phyloP scores from a whole-genome alignment of 2,888 invertebrate species.

The Abscondita cerata region DNA sequence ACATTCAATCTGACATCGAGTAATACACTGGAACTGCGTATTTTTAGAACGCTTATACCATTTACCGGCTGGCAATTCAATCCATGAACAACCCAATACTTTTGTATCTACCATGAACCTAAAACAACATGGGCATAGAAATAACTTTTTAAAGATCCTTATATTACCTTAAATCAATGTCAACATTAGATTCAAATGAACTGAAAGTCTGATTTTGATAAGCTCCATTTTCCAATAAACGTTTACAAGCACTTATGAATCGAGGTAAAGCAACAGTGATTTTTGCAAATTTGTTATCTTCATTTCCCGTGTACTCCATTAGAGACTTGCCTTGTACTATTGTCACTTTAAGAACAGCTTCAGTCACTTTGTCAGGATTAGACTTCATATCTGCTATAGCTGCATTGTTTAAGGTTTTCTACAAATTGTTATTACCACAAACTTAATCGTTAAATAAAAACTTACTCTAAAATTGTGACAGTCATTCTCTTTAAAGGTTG shows the following conservation, averaged over 20 bases:
- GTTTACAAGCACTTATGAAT: conserved; percentile 83
- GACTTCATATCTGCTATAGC: conserved; percentile 81
- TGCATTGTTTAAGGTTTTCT: conserved; percentile 76
- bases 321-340: conserved; percentile 83
- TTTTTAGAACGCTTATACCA: conserved; percentile 69
- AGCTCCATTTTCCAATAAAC: conserved; percentile 77
- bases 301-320: conserved; percentile 86
- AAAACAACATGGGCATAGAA: conserved; percentile 1
- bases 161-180: conserved; percentile 87
- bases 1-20: conserved; percentile 90
- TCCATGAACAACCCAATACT: conserved; percentile 98
- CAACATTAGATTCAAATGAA: conserved; percentile 93
- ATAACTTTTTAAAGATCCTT: background rate
- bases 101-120: conserved; percentile 96
- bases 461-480: conserved; percentile 70
- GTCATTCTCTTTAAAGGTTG: conserved; percentile 68
- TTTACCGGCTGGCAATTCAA: conserved; percentile 83
- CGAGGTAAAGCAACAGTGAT: conserved; percentile 81
- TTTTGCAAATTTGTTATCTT: conserved; percentile 79
- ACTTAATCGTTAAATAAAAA: too few species aligned
- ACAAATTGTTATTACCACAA: conserved; percentile 35
- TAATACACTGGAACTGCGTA: conserved; percentile 55
- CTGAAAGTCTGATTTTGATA: conserved; percentile 66
- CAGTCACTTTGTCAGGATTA: conserved; percentile 80
- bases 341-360: conserved; percentile 83